These are phyloP conservation scores for Aphidius gifuensis DNA, from an alignment of 1,140 invertebrate genomes.

Conservation along the genomic window DNA sequence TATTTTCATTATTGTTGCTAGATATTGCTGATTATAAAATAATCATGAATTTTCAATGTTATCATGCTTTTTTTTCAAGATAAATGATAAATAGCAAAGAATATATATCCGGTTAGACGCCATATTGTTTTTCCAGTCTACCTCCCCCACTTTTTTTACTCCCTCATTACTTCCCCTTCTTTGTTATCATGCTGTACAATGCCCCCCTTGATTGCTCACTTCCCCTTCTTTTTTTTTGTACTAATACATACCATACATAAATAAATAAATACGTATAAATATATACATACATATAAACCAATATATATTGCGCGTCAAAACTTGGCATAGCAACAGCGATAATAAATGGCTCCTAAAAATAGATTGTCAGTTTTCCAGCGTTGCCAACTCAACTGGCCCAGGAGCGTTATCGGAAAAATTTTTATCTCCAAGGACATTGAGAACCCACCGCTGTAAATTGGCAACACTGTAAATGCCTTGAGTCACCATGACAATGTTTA, in stretches of 20 bases:
- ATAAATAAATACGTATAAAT: no score
- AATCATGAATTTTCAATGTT: no score
- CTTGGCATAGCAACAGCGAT: constrained; percentile 44
- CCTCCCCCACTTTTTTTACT: constrained; percentile 1
- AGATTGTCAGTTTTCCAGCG: constrained; percentile 34
- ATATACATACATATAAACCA: no score
- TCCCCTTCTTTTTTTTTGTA: background rate
- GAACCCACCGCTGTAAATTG: constrained; percentile 18
- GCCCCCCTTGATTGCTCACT: constrained; percentile 11
- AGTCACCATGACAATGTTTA: background rate
- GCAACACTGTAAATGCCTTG: constrained; percentile 31
- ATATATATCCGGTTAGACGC: constrained; percentile 35
- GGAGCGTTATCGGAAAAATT: constrained; percentile 23
- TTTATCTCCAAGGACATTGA: constrained; percentile 28
- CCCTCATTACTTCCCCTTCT: constrained; percentile 9
- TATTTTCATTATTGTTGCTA: background rate
- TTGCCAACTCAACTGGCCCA: constrained; percentile 43
- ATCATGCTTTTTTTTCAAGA: constrained; percentile 17
- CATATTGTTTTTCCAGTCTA: constrained; percentile 35
- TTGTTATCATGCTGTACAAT: background rate
- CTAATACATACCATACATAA: no score
- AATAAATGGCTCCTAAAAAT: constrained; percentile 36
- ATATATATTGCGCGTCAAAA: constrained; percentile 26
- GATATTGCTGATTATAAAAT: no score
- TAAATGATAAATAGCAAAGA: background rate